Conservation (phyloP, 1,140 invertebrate genomes). For the Steinernema khuongi region DNA sequence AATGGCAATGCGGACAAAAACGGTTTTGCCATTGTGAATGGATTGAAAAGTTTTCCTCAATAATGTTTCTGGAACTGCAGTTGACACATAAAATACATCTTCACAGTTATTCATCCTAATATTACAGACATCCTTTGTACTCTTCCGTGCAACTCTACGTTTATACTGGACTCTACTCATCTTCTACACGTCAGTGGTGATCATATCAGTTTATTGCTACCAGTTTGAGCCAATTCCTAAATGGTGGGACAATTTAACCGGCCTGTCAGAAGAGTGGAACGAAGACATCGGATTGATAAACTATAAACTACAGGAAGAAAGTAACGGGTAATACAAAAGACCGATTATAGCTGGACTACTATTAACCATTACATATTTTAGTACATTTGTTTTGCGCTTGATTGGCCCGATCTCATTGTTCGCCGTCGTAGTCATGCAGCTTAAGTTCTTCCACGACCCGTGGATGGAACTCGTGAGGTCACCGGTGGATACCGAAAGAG, state of each 20-base stretch:
- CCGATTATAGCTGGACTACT: conserved; percentile 14
- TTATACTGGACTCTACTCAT: conserved; percentile 92
- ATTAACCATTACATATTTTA: conserved; percentile 26
- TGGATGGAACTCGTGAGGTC: conserved; percentile 46
- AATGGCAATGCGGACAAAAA: too few relatives aligned
- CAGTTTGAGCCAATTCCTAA: conserved; percentile 84
- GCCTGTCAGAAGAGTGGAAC: conserved; percentile 37
- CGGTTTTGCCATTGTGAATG: too few relatives aligned
- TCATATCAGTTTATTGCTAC: conserved; percentile 93
- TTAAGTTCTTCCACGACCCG: conserved; percentile 57
- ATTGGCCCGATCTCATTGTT: conserved; percentile 51
- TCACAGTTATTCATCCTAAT: neutral
- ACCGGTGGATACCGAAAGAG: neutral
- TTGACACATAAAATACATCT: too few relatives aligned
- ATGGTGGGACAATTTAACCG: conserved; percentile 73
- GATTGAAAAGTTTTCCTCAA: too few relatives aligned
- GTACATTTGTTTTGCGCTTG: conserved; percentile 45
- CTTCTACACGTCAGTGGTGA: conserved; percentile 87
- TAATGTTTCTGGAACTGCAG: too few relatives aligned
- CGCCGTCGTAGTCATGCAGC: conserved; percentile 55
- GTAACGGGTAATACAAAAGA: conserved; percentile 16
- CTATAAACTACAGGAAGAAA: conserved; percentile 32
- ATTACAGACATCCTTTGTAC: conserved; percentile 76
- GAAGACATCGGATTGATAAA: conserved; percentile 51
- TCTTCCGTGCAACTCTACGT: conserved; percentile 87